These are phyloP conservation scores for Labrus mixtus DNA, from an alignment of 2,113 vertebrate species.

Conservation along the genomic window DNA sequence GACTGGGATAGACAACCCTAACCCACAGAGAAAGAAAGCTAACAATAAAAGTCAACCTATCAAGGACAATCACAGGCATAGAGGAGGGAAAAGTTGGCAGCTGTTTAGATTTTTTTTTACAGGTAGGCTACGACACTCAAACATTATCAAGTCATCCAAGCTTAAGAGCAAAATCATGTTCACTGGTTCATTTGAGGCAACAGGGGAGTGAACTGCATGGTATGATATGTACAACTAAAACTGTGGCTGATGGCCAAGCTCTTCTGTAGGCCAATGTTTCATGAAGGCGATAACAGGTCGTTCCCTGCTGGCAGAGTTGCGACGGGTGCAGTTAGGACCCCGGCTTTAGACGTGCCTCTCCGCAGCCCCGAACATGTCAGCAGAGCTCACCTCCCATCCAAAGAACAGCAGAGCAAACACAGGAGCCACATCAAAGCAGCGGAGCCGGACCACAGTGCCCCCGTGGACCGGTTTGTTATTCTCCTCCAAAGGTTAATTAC, in stretches of 20 bases:
- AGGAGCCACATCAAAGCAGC: conserved; percentile 75
- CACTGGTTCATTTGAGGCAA: conserved; percentile 45
- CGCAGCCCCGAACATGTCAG: conserved; percentile 52
- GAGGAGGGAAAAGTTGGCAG: neutral
- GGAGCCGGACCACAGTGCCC: conserved; percentile 53
- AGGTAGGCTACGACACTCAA: neutral
- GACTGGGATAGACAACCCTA: too few species aligned
- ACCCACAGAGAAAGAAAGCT: neutral
- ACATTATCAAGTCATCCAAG: conserved; percentile 5
- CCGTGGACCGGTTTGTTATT: conserved; percentile 72
- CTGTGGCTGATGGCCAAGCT: conserved; percentile 26
- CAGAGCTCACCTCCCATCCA: conserved; percentile 60
- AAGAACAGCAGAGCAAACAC: conserved; percentile 58
- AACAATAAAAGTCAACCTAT: neutral
- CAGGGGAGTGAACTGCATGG: neutral
- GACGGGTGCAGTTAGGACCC: conserved; percentile 27
- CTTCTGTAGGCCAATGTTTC: conserved; percentile 36
- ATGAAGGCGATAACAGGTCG: conserved; percentile 57
- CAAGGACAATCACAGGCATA: neutral
- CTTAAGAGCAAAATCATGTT: conserved; percentile 13
- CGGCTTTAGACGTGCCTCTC: conserved; percentile 23
- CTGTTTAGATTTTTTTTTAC: neutral
- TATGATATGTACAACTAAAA: conserved; percentile 26
- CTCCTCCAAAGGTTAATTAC: conserved; percentile 79
- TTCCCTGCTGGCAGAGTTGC: conserved; percentile 23